phyloP scores from a whole-genome alignment of 2,797 vertebrate genomes.

The Tamandua tetradactyla region DNA sequence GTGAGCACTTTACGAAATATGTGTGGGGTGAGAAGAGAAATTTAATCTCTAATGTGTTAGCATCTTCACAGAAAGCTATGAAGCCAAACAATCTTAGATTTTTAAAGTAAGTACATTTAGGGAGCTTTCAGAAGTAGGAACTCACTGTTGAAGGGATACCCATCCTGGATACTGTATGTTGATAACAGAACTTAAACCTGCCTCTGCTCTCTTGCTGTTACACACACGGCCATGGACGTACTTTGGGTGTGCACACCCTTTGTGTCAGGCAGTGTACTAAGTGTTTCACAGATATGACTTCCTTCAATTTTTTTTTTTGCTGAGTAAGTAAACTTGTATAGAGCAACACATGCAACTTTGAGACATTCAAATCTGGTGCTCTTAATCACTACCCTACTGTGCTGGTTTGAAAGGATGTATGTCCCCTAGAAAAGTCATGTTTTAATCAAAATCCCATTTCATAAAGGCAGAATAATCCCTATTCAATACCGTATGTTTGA shows the following conservation, averaged over 20 bases:
- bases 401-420: no score
- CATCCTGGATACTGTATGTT: neutral
- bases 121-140: neutral
- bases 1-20: fast-evolving
- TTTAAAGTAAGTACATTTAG: neutral
- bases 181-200: neutral
- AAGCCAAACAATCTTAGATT: neutral
- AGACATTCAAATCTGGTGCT: neutral
- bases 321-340: neutral
- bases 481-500: no score
- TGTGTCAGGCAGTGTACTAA: neutral
- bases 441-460: no score
- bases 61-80: neutral
- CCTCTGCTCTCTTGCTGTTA: neutral
- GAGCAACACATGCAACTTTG: neutral
- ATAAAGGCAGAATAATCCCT: no score
- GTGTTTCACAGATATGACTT: neutral
- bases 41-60: neutral
- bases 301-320: neutral
- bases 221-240: neutral
- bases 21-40: neutral
- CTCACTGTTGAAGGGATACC: neutral
- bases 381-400: neutral
- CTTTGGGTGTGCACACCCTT: neutral
- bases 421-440: no score